Conservation (phyloP, 2,888 invertebrate genomes). For the Lepidochrysops patricia region DNA sequence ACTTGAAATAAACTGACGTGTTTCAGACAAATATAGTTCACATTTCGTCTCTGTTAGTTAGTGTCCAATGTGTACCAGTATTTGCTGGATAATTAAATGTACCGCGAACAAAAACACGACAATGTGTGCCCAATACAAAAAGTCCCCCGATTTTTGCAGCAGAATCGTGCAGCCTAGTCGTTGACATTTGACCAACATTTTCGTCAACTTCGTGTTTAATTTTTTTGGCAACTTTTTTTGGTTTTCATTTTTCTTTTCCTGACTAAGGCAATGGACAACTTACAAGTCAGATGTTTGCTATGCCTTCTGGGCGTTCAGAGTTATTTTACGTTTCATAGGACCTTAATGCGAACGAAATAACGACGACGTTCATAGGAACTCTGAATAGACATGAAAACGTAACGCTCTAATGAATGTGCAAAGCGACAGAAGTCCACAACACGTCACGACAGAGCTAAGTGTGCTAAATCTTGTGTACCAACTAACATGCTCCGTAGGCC, state of each 20-base stretch:
- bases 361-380: too few relatives aligned
- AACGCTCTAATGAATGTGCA: constrained; percentile 65
- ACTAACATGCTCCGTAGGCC: too few relatives aligned
- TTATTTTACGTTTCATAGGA: too few relatives aligned
- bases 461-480: constrained; percentile 61
- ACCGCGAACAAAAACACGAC: constrained; percentile 13
- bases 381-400: constrained; percentile 57
- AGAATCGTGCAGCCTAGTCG: background rate
- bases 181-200: background rate
- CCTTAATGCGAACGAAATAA: too few relatives aligned
- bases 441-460: constrained; percentile 47
- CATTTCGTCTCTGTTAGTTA: too few relatives aligned
- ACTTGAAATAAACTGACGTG: too few relatives aligned
- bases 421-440: constrained; percentile 55
- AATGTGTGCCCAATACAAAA: too few relatives aligned
- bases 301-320: too few relatives aligned
- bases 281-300: constrained; percentile 19
- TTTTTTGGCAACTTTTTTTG: background rate
- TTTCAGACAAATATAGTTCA: too few relatives aligned
- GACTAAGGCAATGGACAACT: background rate
- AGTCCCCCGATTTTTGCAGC: background rate
- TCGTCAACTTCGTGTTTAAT: too few relatives aligned
- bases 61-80: constrained; percentile 29
- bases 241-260: too few relatives aligned
- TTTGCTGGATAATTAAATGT: constrained; percentile 26